These are phyloP conservation scores for Diaperis boleti DNA, from an alignment of 2,888 invertebrate species.

Conservation along the genomic window DNA sequence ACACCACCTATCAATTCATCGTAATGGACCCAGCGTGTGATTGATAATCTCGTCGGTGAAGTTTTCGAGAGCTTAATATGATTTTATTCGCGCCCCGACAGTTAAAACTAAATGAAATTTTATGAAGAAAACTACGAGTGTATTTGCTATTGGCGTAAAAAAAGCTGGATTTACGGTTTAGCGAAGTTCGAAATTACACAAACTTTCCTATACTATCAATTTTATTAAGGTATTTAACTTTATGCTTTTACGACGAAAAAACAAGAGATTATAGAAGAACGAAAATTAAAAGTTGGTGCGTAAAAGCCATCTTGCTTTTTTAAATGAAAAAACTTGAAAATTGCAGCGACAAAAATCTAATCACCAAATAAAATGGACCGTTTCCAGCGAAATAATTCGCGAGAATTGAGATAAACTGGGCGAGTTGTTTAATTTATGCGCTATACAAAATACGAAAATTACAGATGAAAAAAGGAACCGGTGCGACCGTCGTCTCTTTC, in stretches of 20 bases:
- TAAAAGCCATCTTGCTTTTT: slow-evolving; percentile 22
- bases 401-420: slow-evolving; percentile 46
- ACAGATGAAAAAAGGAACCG: slow-evolving; percentile 9
- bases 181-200: slow-evolving; percentile 35
- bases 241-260: slow-evolving; percentile 35
- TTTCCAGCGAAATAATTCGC: slow-evolving; percentile 44
- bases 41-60: slow-evolving; percentile 21
- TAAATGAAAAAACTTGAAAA: slow-evolving; percentile 44
- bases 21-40: slow-evolving; percentile 33
- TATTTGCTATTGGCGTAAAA: slow-evolving; percentile 20
- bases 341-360: slow-evolving; percentile 48
- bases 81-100: slow-evolving; percentile 21
- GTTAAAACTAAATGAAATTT: slow-evolving; percentile 39
- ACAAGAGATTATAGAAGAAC: slow-evolving; percentile 24
- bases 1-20: slow-evolving; percentile 32
- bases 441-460: slow-evolving; percentile 34
- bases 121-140: slow-evolving; percentile 21
- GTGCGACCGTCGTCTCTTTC: slow-evolving; percentile 5
- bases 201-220: slow-evolving; percentile 40
- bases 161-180: slow-evolving; percentile 23
- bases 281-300: slow-evolving; percentile 33
- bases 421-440: slow-evolving; percentile 45
- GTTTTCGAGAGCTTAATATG: slow-evolving; percentile 21
- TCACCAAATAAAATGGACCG: slow-evolving; percentile 46
- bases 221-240: slow-evolving; percentile 38